Evolutionary conservation across 2,797 vertebrate genomes (phyloP), one percentile per base, ranked within the genome.

Genomic region (Poeciliopsis turneri): DNA sequence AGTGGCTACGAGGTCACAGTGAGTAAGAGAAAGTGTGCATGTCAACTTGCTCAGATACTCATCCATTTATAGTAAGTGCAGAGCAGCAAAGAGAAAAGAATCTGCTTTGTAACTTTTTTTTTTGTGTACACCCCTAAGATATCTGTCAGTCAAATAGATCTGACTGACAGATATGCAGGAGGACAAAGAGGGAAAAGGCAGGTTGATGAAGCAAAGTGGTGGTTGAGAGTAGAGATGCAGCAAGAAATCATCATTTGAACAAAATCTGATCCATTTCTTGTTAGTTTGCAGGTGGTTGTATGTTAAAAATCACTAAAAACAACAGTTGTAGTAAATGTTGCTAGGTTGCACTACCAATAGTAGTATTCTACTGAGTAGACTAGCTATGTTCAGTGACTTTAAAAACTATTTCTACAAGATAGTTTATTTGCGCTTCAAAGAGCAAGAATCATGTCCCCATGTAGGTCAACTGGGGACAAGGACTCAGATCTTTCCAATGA

Each of bases 31-130:
- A 91, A 88, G 89, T 93, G 84, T 87, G 85, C 80, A 90, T 90
- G 90, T 84, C 75, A 47, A 20, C 75, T 85, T 86, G 78, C 87
- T 90, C 81, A 87, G 92, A 91, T 78, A 91, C 75, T 70, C 69
- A 82, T 91, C 88, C 94, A 94, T 95, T 94, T 92, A 91, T 95
- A 95, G 92, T 72, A 55, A 78, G 74, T 82, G 84, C 36, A 73
- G 61, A 85, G 78, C 76, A 78, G 79, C 85, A 53, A 75, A 18
- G 51, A 84, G 79, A 78, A n/a, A 59, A 73, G 86, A 92, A 89
- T 87, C 69, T 57, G 80, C 87, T 93, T 86, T 53, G 23, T 82
- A 81, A 59, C 70, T 87, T 93, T 82, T 78, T 82, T 78, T 78
- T 59, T 59, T 73, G 33, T 33, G 88, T 89, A 75, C 83, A 81